Evolutionary conservation across 1,140 invertebrate species (phyloP), one percentile per base, ranked within the genome.

Genomic region (Venustaconcha ellipsiformis): DNA sequence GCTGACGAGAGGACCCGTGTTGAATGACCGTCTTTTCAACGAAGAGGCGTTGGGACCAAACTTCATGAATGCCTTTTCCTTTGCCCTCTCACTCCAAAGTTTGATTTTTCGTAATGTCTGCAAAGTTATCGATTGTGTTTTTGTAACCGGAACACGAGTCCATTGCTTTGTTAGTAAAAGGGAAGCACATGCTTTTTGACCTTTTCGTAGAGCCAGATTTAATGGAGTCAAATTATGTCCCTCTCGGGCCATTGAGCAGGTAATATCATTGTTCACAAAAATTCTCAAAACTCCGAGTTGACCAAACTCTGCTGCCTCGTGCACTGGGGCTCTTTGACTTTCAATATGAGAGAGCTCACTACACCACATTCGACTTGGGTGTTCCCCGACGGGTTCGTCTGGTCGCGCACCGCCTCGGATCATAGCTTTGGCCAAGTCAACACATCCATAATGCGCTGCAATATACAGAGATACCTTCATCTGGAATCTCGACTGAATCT

Each of bases 111-210:
- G 72, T 67, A 85, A 87, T 13, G 87, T 83, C 12, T 80, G 81
- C 17, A 90, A 70, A 18, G 87, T 86, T 20, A 90, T 72, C 0
- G 87, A 80, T 37, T 84, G 78, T 20, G 75, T 83, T 73, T 84
- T 84, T 12, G 80, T 82, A 20, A 87, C 78, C 12, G 81, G 80
- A 6, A 89, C 81, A 68, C 84, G 83, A 18, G 82, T 86, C 88
- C 88, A 89, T 74, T 90, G 89, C 67, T 89, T 88, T 11, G 88
- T 85, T 1, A 90, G 72, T 1, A 90, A 79, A 71, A 89, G 89
- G 5, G 84, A 86, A n/a, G 88, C 89, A 70, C 87, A 88, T 20
- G 84, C 81, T 75, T 87, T 86, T 20, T 86, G 78, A 37, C 83
- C 81, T 20, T 84, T 81, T 23, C 88, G 72, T 0, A 90, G 82